These are phyloP conservation scores for Laupala kohalensis DNA, from an alignment of 1,140 invertebrate genomes.

Conservation along the genomic window DNA sequence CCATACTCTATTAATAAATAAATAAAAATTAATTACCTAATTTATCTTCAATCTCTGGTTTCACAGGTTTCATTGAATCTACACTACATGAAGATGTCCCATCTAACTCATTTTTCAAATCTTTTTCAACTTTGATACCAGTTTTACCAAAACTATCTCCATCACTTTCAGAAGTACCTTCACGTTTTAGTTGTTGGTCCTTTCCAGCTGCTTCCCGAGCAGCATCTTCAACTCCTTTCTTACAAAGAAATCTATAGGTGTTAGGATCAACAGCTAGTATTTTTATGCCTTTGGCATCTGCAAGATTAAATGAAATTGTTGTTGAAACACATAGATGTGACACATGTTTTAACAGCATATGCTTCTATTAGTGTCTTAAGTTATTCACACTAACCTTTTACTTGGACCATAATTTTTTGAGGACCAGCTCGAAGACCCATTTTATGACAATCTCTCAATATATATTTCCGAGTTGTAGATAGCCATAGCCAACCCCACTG, in stretches of 20 bases:
- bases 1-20: no score
- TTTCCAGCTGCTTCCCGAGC: constrained; percentile 14
- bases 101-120: constrained; percentile 20
- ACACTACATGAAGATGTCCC: neutral
- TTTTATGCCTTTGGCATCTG: constrained; percentile 38
- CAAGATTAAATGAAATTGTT: constrained; percentile 10
- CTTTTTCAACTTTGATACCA: constrained; percentile 19
- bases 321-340: neutral
- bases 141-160: constrained; percentile 17
- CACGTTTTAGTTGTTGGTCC: constrained; percentile 17
- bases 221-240: constrained; percentile 25
- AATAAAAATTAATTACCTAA: constrained; percentile 1
- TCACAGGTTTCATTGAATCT: neutral
- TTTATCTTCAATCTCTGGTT: neutral
- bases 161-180: neutral
- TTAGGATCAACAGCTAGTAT: constrained; percentile 57
- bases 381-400: constrained; percentile 39
- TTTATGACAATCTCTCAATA: constrained; percentile 32
- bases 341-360: neutral
- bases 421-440: constrained; percentile 50
- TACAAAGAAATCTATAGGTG: constrained; percentile 52
- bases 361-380: neutral
- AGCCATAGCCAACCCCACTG: constrained; percentile 93
- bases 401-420: constrained; percentile 66
- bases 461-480: constrained; percentile 45